Conservation (phyloP, 2,888 invertebrate species). For the Salpingus planirostris region DNA sequence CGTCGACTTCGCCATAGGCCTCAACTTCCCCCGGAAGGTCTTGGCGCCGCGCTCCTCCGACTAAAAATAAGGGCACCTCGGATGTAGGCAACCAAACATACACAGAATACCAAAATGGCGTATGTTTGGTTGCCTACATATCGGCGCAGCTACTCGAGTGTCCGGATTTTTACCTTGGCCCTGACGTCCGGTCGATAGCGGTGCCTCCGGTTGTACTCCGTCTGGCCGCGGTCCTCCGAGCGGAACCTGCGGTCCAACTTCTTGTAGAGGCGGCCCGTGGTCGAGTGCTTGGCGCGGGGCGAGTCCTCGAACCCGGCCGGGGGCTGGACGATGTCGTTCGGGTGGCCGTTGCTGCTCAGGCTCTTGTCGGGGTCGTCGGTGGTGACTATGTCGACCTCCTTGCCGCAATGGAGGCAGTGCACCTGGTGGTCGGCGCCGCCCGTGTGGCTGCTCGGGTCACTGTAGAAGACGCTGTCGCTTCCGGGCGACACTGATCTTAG, state of each 20-base stretch:
- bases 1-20: conserved; percentile 59
- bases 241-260: conserved; percentile 64
- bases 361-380: conserved; percentile 36
- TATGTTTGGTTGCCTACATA: no score
- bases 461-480: conserved; percentile 84
- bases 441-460: conserved; percentile 59
- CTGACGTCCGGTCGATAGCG: conserved; percentile 63
- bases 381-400: conserved; percentile 51
- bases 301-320: conserved; percentile 86
- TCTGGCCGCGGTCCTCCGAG: conserved; percentile 63
- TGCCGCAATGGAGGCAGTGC: conserved; percentile 76
- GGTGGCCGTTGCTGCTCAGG: conserved; percentile 17
- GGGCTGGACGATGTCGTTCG: conserved; percentile 69
- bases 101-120: no score
- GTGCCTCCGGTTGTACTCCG: conserved; percentile 38
- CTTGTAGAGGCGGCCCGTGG: conserved; percentile 57
- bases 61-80: conserved; percentile 35
- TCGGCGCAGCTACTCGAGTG: no score
- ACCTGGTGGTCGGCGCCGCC: conserved; percentile 41
- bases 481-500: conserved; percentile 83
- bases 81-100: no score
- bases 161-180: conserved; percentile 59
- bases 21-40: conserved; percentile 42
- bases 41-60: conserved; percentile 67
- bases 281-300: conserved; percentile 45